Percentiles rank a stretch among this genome's conserved stretches.
Conservation (phyloP, 1,140 invertebrate genomes). For the Zophobas morio region DNA sequence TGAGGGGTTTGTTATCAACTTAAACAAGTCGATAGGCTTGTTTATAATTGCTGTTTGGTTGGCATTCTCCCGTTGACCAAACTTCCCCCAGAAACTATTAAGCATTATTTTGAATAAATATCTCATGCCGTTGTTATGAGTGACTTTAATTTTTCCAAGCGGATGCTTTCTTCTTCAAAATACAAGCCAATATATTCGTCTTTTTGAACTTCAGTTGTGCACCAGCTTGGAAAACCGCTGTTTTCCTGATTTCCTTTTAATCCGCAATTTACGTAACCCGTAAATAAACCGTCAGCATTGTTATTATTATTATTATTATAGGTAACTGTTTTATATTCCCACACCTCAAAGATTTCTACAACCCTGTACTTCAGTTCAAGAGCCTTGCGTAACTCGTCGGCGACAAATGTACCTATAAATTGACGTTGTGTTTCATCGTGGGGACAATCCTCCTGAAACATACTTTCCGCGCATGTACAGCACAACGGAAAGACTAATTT, state of each 20-base stretch:
- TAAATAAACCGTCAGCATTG: slow-evolving; percentile 11
- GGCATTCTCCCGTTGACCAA: slow-evolving; percentile 46
- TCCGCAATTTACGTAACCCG: slow-evolving; percentile 56
- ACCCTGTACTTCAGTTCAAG: not conserved
- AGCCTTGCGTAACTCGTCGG: not conserved
- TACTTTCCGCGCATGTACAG: not conserved
- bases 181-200: slow-evolving; percentile 55
- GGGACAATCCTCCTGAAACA: not conserved
- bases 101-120: slow-evolving; percentile 44
- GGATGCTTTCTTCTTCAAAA: slow-evolving; percentile 63
- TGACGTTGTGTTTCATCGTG: not conserved
- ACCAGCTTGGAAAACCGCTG: slow-evolving; percentile 61
- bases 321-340: too few species aligned
- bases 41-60: slow-evolving; percentile 32
- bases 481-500: not conserved
- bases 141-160: slow-evolving; percentile 56
- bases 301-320: not conserved
- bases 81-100: slow-evolving; percentile 52
- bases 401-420: not conserved
- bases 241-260: slow-evolving; percentile 52
- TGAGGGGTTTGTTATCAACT: slow-evolving; percentile 14
- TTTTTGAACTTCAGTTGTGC: slow-evolving; percentile 55
- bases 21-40: slow-evolving; percentile 34
- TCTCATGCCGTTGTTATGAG: slow-evolving; percentile 35
- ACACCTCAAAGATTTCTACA: not conserved